phyloP scores from a whole-genome alignment of 2,113 vertebrate species.

The Pollimyrus isidori region DNA sequence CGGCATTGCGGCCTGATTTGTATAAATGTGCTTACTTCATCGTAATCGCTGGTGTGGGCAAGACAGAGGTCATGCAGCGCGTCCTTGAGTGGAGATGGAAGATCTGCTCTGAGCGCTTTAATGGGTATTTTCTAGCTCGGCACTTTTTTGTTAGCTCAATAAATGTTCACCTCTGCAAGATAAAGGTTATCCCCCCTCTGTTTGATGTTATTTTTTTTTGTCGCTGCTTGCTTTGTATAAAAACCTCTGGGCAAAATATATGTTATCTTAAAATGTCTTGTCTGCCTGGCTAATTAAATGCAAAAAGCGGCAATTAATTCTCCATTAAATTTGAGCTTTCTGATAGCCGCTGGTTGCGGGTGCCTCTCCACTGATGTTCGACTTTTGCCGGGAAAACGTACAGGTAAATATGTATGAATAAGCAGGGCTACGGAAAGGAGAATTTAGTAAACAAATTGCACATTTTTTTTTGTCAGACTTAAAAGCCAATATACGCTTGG shows the following conservation, averaged over 20 bases:
- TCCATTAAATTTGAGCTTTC: background rate
- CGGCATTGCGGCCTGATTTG: background rate
- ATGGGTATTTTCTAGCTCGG: background rate
- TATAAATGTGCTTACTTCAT: background rate
- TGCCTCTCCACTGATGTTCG: background rate
- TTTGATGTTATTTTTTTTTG: background rate
- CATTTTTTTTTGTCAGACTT: background rate
- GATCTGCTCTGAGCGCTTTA: background rate
- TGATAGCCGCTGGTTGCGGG: background rate
- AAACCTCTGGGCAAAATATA: background rate
- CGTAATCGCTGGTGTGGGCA: background rate
- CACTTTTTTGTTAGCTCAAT: slow-evolving; percentile 8
- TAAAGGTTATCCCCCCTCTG: background rate
- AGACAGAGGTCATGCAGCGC: background rate
- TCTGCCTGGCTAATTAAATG: background rate
- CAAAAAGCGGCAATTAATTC: background rate
- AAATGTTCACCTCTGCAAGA: slow-evolving; percentile 10
- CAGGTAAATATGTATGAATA: background rate
- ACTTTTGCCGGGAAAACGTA: background rate
- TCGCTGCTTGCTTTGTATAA: background rate
- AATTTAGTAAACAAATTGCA: background rate
- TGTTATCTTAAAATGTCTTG: background rate
- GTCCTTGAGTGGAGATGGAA: background rate
- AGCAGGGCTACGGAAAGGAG: background rate
- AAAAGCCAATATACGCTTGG: background rate